These are phyloP conservation scores for Trichosurus vulpecula DNA, from an alignment of 2,797 vertebrate genomes.

Conservation along the genomic window DNA sequence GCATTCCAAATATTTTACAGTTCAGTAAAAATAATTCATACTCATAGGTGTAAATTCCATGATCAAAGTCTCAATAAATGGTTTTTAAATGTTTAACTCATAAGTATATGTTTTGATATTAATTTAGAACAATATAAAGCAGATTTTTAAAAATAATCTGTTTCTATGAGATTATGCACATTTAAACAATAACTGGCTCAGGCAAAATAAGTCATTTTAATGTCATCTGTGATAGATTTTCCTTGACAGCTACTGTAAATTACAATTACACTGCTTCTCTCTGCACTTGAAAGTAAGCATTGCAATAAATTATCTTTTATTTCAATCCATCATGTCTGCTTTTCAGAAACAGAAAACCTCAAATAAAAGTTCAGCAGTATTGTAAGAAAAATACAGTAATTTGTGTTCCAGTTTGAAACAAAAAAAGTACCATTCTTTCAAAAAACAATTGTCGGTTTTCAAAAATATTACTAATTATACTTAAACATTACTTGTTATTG, in stretches of 20 bases:
- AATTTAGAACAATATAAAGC: conserved; percentile 87
- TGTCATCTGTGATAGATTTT: conserved; percentile 89
- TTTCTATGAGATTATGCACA: conserved; percentile 89
- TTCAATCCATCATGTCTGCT: conserved; percentile 89
- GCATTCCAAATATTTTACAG: conserved; percentile 68
- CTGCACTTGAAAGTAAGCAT: conserved; percentile 88
- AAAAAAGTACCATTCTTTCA: conserved; percentile 83
- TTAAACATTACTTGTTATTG: conserved; percentile 83
- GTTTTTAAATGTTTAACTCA: conserved; percentile 86
- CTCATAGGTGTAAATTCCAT: conserved; percentile 77
- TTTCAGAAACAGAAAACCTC: conserved; percentile 87
- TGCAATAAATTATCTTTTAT: conserved; percentile 92
- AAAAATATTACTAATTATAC: conserved; percentile 87
- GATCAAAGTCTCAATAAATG: conserved; percentile 85
- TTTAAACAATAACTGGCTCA: conserved; percentile 90
- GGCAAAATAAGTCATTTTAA: conserved; percentile 91
- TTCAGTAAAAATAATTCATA: conserved; percentile 82
- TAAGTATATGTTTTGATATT: conserved; percentile 88
- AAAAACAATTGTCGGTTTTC: conserved; percentile 85
- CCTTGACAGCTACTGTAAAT: conserved; percentile 91
- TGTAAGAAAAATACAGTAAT: conserved; percentile 89
- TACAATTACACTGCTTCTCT: conserved; percentile 89
- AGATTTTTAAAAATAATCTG: conserved; percentile 82
- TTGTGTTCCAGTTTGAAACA: conserved; percentile 87
- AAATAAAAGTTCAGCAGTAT: conserved; percentile 87